These are phyloP conservation scores for Catalaphyllia jardinei DNA, from an alignment of 64 coral and sea anemone genomes.

Conservation along the genomic window DNA sequence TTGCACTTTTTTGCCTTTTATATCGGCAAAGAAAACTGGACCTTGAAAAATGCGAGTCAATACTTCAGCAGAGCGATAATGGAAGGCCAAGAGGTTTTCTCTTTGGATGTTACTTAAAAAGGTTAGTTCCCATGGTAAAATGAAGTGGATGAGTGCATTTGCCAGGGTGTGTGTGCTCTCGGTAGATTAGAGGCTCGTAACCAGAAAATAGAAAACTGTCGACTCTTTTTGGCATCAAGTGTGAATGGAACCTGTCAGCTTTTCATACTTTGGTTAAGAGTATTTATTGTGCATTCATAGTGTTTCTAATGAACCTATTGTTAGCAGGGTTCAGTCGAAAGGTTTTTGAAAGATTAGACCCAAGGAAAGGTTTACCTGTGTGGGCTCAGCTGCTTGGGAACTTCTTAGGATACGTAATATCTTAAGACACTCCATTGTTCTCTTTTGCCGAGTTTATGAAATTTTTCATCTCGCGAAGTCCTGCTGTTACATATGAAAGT, in stretches of 20 bases:
- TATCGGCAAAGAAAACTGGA: not conserved
- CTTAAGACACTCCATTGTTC: constrained; percentile 4
- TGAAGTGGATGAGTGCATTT: constrained; percentile 37
- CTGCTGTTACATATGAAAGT: constrained; percentile 21
- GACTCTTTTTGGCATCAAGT: constrained; percentile 20
- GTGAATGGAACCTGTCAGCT: constrained; percentile 46
- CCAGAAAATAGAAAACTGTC: constrained; percentile 7
- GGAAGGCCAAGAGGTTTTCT: constrained; percentile 2
- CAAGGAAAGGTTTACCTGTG: constrained; percentile 18
- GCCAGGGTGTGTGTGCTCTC: not conserved
- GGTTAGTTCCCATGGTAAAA: constrained; percentile 22
- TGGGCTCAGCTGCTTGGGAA: constrained; percentile 29
- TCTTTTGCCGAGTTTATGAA: constrained; percentile 1
- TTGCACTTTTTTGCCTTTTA: not conserved
- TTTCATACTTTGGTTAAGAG: constrained; percentile 33
- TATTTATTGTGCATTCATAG: constrained; percentile 22
- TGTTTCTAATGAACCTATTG: constrained; percentile 40
- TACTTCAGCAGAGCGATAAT: not conserved
- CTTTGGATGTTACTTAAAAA: constrained; percentile 6
- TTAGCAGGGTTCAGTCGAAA: not conserved
- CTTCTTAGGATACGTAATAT: not conserved
- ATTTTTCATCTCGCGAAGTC: not conserved
- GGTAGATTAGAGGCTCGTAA: not conserved
- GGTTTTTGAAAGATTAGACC: constrained; percentile 21
- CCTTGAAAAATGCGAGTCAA: not conserved